Evolutionary conservation across 1,140 invertebrate species (phyloP).

Genomic region (Leucophenga varia): DNA sequence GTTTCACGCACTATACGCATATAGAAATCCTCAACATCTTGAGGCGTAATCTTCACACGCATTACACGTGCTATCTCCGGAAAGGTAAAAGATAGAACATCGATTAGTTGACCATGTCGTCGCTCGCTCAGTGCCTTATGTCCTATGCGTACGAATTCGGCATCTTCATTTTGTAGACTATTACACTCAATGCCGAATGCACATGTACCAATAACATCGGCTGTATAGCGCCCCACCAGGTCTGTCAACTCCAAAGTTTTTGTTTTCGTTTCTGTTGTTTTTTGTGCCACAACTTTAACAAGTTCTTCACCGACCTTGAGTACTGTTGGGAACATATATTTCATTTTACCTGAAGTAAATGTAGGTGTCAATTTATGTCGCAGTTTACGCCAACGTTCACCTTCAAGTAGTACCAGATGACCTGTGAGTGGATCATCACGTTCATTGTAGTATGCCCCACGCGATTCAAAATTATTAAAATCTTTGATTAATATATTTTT

Average conservation of each 20-base stretch:
- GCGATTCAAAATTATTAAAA: conserved; percentile 59
- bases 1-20: conserved; percentile 30
- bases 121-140: conserved; percentile 33
- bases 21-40: conserved; percentile 42
- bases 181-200: conserved; percentile 64
- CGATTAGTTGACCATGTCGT: background rate
- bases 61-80: background rate
- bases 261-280: too few relatives aligned
- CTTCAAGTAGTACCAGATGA: conserved; percentile 57
- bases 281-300: conserved; percentile 17
- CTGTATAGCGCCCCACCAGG: conserved; percentile 20
- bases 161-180: conserved; percentile 53
- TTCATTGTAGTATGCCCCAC: conserved; percentile 49
- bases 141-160: conserved; percentile 53
- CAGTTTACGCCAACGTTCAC: conserved; percentile 61
- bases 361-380: conserved; percentile 62
- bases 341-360: conserved; percentile 65
- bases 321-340: conserved; percentile 58
- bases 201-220: conserved; percentile 58
- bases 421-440: conserved; percentile 55
- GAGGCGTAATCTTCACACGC: background rate
- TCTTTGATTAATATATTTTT: conserved; percentile 59
- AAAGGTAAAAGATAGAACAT: background rate
- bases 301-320: conserved; percentile 47
- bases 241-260: conserved; percentile 15